Percentiles rank a stretch among this genome's conserved stretches.
Evolutionary conservation across 2,888 invertebrate species (phyloP).

Genomic region (Adineta ricciae): DNA sequence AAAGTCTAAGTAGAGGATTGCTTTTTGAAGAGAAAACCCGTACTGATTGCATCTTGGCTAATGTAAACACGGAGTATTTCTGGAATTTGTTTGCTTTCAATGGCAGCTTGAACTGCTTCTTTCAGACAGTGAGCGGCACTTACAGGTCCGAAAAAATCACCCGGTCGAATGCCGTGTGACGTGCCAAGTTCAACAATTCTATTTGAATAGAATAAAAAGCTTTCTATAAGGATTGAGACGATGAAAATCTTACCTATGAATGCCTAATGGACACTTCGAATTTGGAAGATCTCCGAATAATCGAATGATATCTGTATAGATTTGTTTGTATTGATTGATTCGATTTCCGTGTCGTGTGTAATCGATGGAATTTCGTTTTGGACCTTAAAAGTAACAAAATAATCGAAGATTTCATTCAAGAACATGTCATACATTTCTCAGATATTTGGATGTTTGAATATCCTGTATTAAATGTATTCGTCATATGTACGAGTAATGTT

Average conservation of each 20-base stretch:
- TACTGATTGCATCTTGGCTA: conserved; percentile 20
- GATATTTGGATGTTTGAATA: not conserved
- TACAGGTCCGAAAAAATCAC: not conserved
- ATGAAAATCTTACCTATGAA: conserved; percentile 11
- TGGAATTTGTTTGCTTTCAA: not conserved
- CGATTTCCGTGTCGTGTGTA: not conserved
- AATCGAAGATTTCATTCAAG: too few species aligned
- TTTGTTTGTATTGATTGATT: not conserved
- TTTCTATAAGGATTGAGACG: not conserved
- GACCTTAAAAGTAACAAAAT: not conserved
- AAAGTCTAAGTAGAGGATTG: not conserved
- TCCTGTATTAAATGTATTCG: not conserved
- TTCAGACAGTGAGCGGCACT: not conserved
- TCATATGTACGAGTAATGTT: conserved; percentile 44
- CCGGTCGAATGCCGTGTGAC: not conserved
- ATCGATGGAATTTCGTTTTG: conserved; percentile 6
- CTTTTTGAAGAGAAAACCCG: not conserved
- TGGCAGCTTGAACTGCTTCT: not conserved
- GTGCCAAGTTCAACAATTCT: not conserved
- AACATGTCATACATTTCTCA: conserved; percentile 60
- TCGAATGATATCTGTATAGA: conserved; percentile 28
- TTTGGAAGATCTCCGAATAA: conserved; percentile 29
- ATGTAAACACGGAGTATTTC: not conserved
- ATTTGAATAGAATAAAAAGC: not conserved
- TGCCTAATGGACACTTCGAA: conserved; percentile 30